Conservation (phyloP, 2,888 invertebrate genomes). For the Mesorhabditis spiculigera region DNA sequence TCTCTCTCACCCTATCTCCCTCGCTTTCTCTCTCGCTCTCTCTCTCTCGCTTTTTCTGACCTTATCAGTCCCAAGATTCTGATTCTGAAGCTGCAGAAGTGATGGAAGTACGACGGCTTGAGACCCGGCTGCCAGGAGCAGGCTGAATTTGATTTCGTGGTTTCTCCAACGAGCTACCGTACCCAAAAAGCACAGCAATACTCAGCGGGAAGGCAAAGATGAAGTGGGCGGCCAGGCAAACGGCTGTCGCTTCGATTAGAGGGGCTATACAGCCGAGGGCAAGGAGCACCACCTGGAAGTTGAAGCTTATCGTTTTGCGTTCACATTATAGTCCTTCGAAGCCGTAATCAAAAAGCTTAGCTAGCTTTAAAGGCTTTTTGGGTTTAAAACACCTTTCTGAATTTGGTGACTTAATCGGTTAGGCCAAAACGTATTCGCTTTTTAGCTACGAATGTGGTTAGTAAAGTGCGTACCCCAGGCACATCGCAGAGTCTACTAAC, state of each 20-base stretch:
- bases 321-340: neutral
- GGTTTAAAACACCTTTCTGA: neutral
- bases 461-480: neutral
- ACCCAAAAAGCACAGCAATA: neutral
- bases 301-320: neutral
- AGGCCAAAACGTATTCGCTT: neutral
- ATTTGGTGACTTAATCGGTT: neutral
- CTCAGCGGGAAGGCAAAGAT: slow-evolving; percentile 2
- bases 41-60: neutral
- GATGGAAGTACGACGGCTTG: slow-evolving; percentile 2
- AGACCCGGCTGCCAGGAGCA: neutral
- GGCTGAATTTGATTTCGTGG: neutral
- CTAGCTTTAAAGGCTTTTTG: too few relatives aligned
- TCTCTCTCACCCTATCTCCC: too few relatives aligned
- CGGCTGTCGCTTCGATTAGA: neutral
- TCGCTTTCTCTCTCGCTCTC: too few relatives aligned
- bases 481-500: slow-evolving; percentile 2
- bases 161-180: neutral
- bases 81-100: neutral
- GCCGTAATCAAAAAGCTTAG: too few relatives aligned
- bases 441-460: neutral
- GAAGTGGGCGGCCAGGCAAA: slow-evolving; percentile 6
- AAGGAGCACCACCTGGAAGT: neutral
- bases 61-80: neutral
- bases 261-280: neutral